Conservation (phyloP, 2,797 vertebrate species). For the Salarias fasciatus region DNA sequence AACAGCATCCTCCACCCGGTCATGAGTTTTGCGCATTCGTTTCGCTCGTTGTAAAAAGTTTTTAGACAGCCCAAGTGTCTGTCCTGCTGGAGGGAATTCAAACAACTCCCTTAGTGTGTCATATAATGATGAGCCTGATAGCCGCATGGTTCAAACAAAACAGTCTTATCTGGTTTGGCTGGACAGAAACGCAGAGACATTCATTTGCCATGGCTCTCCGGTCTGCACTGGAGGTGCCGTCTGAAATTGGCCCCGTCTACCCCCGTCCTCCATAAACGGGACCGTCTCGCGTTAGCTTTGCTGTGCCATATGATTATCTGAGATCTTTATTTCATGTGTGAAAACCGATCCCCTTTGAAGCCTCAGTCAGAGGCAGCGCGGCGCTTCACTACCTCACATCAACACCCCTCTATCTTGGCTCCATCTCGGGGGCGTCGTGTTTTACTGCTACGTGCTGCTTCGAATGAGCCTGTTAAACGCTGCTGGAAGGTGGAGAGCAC, state of each 20-base stretch:
- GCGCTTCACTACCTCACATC: constrained; percentile 70
- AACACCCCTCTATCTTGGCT: constrained; percentile 78
- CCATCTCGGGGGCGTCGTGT: constrained; percentile 69
- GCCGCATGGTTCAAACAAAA: constrained; percentile 11
- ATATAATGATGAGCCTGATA: constrained; percentile 26
- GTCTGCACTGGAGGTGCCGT: constrained; percentile 55
- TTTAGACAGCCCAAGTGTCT: constrained; percentile 20
- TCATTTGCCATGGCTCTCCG: constrained; percentile 47
- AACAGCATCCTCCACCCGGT: constrained; percentile 49
- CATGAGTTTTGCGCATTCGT: constrained; percentile 31
- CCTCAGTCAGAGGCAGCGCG: constrained; percentile 59
- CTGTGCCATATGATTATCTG: constrained; percentile 74
- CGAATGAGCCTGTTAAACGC: constrained; percentile 61
- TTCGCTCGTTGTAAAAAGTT: constrained; percentile 27
- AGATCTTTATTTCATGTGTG: constrained; percentile 81
- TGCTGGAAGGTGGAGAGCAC: constrained; percentile 57
- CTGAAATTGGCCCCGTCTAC: constrained; percentile 54
- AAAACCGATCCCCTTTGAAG: constrained; percentile 79
- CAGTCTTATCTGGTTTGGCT: constrained; percentile 46
- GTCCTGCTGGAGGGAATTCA: constrained; percentile 34
- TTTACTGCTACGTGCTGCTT: constrained; percentile 66
- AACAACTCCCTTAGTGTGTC: constrained; percentile 31
- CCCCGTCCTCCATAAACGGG: constrained; percentile 50
- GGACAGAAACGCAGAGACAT: constrained; percentile 41
- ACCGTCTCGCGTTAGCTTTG: constrained; percentile 58